These are phyloP conservation scores for Amyelois transitella DNA, from an alignment of 1,140 invertebrate genomes.

Conservation along the genomic window DNA sequence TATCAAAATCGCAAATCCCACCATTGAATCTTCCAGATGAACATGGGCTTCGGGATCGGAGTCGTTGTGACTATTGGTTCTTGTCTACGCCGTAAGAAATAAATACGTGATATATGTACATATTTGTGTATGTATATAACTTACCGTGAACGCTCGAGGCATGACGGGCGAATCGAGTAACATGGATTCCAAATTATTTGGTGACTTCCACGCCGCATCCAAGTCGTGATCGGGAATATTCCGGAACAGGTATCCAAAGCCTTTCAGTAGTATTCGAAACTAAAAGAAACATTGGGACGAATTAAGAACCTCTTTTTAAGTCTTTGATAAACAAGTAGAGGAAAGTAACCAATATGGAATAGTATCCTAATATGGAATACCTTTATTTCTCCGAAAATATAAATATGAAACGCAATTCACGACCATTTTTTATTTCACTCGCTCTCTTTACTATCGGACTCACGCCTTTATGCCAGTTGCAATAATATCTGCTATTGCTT, in stretches of 20 bases:
- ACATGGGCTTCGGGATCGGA: no score
- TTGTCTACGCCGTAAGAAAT: no score
- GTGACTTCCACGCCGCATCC: conserved; percentile 77
- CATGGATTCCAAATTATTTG: conserved; percentile 68
- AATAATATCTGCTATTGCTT: background rate
- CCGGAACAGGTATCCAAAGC: conserved; percentile 81
- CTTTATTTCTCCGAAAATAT: background rate
- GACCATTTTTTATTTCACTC: background rate
- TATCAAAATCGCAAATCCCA: no score
- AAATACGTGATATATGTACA: no score
- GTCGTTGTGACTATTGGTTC: no score
- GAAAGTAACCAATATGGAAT: background rate
- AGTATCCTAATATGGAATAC: background rate
- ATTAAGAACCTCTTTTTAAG: background rate
- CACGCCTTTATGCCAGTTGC: background rate
- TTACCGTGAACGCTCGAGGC: background rate
- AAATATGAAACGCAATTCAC: background rate
- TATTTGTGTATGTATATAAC: background rate
- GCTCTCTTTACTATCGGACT: background rate
- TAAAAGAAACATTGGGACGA: conserved; percentile 53
- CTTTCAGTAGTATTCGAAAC: conserved; percentile 82
- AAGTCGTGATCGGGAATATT: conserved; percentile 80
- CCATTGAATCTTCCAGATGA: no score
- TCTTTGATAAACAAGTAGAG: background rate
- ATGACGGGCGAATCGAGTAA: background rate